These are phyloP conservation scores for Bambusicola thoracicus DNA, from an alignment of 2,113 vertebrate species.

Conservation along the genomic window DNA sequence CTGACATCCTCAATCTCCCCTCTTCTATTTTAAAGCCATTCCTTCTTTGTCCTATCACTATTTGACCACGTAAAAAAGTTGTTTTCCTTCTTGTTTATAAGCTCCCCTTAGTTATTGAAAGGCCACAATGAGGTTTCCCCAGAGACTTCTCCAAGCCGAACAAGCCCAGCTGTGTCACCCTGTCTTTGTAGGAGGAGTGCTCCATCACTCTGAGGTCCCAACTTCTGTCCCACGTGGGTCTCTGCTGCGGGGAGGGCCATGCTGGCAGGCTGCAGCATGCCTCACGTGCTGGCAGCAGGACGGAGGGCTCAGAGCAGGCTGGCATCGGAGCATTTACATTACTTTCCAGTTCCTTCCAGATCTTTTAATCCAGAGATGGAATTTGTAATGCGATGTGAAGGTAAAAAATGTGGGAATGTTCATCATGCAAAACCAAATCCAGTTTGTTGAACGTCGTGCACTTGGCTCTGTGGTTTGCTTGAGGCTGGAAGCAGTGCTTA, in stretches of 20 bases:
- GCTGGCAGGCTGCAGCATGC: background rate
- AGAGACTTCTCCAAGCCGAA: no score
- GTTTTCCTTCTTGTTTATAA: no score
- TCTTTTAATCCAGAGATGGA: background rate
- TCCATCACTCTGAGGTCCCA: background rate
- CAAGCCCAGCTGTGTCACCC: no score
- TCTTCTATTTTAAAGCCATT: no score
- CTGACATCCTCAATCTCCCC: no score
- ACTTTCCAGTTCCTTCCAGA: background rate
- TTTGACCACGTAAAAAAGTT: no score
- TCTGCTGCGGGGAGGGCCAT: background rate
- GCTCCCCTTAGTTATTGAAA: no score
- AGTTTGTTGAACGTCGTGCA: background rate
- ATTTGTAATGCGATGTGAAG: background rate
- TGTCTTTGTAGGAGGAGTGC: no score
- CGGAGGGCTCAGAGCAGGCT: background rate
- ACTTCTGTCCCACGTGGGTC: background rate
- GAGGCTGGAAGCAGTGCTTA: conserved; percentile 19
- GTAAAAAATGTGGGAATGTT: background rate
- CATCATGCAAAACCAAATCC: background rate
- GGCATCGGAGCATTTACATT: background rate
- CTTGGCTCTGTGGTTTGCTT: background rate
- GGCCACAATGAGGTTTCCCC: no score
- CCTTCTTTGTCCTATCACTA: no score
- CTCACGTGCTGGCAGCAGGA: background rate